These are phyloP conservation scores for Notodromas monacha DNA, from an alignment of 2,888 invertebrate genomes.

Conservation along the genomic window DNA sequence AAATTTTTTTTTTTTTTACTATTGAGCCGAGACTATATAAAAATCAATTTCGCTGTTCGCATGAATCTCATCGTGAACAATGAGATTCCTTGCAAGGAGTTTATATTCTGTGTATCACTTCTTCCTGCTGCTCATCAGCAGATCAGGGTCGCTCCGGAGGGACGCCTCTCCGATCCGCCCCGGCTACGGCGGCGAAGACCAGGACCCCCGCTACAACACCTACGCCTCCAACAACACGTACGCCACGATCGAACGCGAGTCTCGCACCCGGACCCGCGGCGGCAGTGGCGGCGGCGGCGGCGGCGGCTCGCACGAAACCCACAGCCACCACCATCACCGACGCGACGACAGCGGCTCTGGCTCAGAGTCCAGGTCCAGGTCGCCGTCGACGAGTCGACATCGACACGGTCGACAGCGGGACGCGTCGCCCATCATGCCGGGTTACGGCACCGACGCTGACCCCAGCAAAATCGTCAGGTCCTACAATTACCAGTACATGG, in stretches of 20 bases:
- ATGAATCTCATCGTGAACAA: no score
- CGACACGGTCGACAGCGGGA: neutral
- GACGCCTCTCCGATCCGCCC: constrained; percentile 1
- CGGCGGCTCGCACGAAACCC: no score
- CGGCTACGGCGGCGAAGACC: neutral
- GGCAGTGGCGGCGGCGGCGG: neutral
- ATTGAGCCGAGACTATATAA: no score
- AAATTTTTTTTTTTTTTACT: no score
- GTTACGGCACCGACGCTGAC: neutral
- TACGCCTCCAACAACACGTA: neutral
- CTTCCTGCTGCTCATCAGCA: no score
- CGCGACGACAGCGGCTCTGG: no score
- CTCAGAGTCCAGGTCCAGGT: constrained; percentile 4
- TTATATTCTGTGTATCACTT: no score
- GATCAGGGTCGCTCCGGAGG: no score
- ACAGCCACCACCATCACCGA: neutral
- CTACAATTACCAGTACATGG: constrained; percentile 1
- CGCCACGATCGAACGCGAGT: neutral
- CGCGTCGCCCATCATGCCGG: neutral
- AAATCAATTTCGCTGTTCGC: no score
- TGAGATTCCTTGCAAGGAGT: no score
- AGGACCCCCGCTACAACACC: neutral
- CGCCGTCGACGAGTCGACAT: neutral
- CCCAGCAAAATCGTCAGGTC: neutral
- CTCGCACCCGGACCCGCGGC: neutral